Base-by-base conservation (phyloP, 2,113 vertebrate genomes). In the Ciconia maguari region DNA sequence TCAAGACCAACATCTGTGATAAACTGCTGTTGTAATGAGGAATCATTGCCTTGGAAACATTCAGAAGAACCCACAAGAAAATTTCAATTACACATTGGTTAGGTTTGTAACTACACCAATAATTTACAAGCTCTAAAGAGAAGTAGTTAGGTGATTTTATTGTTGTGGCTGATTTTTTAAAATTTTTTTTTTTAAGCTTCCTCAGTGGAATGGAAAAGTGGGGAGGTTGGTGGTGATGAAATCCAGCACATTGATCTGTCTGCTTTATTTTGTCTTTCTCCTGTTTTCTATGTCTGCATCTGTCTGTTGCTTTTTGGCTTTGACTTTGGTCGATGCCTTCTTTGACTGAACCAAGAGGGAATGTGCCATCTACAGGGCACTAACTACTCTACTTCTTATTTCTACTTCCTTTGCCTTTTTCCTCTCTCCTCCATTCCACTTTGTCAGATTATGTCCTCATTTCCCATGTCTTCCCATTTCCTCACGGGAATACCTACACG, bases 251-350 rank as follows among this genome's bases (percentile, higher is more conserved):
- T 6, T 94, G 51, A n/a, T 14, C 51, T 79, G 36, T 12, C 12
- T 51, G 8, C 36, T 69, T 19, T 36, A 24, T 75, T 88, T 68
- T 75, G 29, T 52, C 15, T 75, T 91, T 89, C 21, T 49, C 26
- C 19, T 57, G 0, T 52, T 74, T 88, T 32, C 66, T 20, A 2
- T 36, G 17, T 20, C 36, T 41, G 9, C 26, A 62, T 29, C 32
- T 41, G 16, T 21, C 58, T 20, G 27, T 30, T n/a, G 14, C 9
- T 51, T 87, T 83, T 74, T 62, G 54, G 16, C 27, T 94, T 38
- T 42, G 30, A 22, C 13, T 74, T 49, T 34, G 34, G 11, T 29
- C 0, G 0, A 22, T 24, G 13, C 6, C 3, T 27, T 52, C 5
- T 77, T 78, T 48, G 83, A 54, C 18, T 55, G 52, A 55, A 72